A percentile compares a stretch with the other conserved stretches of the same genome.
Conservation (phyloP, 2,888 invertebrate species). For the Mantis religiosa region DNA sequence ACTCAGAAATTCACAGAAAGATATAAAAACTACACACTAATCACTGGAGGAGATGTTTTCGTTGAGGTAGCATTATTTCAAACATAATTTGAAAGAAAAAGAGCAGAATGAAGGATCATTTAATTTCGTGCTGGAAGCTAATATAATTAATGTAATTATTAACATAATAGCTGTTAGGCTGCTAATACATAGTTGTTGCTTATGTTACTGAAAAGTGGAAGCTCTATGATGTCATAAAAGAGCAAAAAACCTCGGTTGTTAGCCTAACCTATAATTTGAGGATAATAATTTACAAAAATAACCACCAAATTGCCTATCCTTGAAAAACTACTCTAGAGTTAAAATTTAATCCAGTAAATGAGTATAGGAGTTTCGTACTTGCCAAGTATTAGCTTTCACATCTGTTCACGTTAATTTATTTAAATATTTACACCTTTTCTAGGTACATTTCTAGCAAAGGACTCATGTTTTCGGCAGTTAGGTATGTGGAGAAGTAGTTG, state of each 20-base stretch:
- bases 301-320: neutral
- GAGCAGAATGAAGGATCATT: neutral
- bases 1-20: too few species aligned
- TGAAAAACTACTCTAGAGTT: neutral
- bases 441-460: too few species aligned
- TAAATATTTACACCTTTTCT: too few species aligned
- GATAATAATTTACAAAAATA: neutral
- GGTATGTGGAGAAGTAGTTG: too few species aligned
- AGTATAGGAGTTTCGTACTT: neutral
- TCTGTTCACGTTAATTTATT: too few species aligned
- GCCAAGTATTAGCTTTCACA: neutral
- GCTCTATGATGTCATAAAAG: neutral
- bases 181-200: neutral
- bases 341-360: neutral
- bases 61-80: neutral
- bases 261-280: neutral
- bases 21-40: too few species aligned
- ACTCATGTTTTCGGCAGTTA: too few species aligned
- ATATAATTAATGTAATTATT: neutral
- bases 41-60: too few species aligned
- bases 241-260: neutral
- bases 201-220: neutral
- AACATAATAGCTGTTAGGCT: too few species aligned
- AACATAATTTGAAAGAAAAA: neutral
- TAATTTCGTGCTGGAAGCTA: neutral